Evolutionary conservation across 1,140 invertebrate genomes (phyloP).

Genomic region (Coboldia fuscipes): DNA sequence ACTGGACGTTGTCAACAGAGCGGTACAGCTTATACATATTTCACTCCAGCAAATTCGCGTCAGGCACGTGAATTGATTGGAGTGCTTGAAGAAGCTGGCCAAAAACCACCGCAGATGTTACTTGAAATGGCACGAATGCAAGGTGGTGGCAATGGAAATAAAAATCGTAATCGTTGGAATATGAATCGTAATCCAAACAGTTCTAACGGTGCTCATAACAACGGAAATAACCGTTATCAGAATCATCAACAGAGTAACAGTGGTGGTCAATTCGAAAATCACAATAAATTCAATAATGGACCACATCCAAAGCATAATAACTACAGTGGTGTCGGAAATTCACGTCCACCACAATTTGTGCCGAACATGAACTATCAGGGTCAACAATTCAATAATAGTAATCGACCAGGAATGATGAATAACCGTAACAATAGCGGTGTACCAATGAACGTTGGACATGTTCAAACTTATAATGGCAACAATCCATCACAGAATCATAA

Average conservation of each 20-base stretch:
- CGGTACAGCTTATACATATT: slow-evolving; percentile 95
- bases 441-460: background rate
- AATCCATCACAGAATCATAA: background rate
- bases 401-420: background rate
- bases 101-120: slow-evolving; percentile 56
- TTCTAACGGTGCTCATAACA: background rate
- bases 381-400: background rate
- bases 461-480: background rate
- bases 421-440: background rate
- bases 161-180: slow-evolving; percentile 12
- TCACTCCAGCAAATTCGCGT: slow-evolving; percentile 74
- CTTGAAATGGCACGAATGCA: slow-evolving; percentile 31
- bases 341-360: too few species aligned
- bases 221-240: too few species aligned
- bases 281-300: too few species aligned
- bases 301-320: too few species aligned
- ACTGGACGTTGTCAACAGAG: slow-evolving; percentile 72
- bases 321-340: too few species aligned
- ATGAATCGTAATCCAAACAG: background rate
- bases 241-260: too few species aligned
- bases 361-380: background rate
- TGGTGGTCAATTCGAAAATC: too few species aligned
- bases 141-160: slow-evolving; percentile 11
- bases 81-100: slow-evolving; percentile 80
- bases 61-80: slow-evolving; percentile 78